These are phyloP conservation scores for Pteropus rufus DNA, from an alignment of 2,797 vertebrate species.

Conservation along the genomic window DNA sequence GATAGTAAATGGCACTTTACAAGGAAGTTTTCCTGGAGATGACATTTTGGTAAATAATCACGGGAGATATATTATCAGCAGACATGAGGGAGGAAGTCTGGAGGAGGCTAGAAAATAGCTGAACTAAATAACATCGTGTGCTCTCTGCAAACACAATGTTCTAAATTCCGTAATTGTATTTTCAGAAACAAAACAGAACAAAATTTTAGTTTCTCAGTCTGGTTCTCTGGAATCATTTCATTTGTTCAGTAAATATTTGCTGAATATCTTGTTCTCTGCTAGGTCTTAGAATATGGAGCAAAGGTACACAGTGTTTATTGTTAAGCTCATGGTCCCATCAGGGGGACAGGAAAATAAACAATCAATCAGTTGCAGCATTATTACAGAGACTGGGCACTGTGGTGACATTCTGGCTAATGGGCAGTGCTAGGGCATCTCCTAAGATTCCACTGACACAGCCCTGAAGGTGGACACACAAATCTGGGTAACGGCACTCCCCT, in stretches of 20 bases:
- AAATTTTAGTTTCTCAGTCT: neutral
- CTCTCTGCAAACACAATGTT: neutral
- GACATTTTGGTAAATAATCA: neutral
- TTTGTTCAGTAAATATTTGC: neutral
- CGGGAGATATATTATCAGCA: neutral
- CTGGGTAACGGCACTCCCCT: no score
- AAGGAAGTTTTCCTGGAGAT: neutral
- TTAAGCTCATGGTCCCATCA: neutral
- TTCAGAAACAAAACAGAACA: slow-evolving; percentile 6
- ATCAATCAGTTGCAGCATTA: neutral
- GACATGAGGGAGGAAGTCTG: neutral
- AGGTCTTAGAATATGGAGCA: neutral
- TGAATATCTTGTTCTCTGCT: neutral
- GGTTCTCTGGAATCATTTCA: neutral
- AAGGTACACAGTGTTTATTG: neutral
- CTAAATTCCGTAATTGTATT: neutral
- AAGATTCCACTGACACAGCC: neutral
- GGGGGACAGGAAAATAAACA: neutral
- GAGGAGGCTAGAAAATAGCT: neutral
- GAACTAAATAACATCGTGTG: neutral
- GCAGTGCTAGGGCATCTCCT: neutral
- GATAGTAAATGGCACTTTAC: neutral
- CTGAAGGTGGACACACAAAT: neutral
- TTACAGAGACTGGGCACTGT: neutral
- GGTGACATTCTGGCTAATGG: neutral